Evolutionary conservation across 2,888 invertebrate genomes (phyloP), one percentile per base, ranked within the genome.

Genomic region (Patella ulyssiponensis): DNA sequence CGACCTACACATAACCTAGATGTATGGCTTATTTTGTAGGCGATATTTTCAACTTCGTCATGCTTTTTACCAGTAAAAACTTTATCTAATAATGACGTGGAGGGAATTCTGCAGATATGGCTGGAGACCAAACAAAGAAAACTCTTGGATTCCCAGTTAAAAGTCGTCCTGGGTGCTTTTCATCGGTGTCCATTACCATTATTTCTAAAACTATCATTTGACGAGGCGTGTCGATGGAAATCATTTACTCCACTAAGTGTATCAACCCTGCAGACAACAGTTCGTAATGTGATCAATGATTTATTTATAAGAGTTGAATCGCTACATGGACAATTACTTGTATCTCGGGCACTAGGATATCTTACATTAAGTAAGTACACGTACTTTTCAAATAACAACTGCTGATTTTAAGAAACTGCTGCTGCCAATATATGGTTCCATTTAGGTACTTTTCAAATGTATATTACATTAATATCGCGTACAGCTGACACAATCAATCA

Each of bases 121-220:
- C 80, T 89, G 9, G 51, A 76, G 1, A 53, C 76, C 12, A 83
- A 82, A 51, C 54, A 83, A 9, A 81, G 89, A 15, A 81, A 80
- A 23, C 81, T 90, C 58, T 87, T 88, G 23, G 12, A 71, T 5
- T 76, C 70, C 2, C 90, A 90, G 80, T 81, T 82, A 20, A 54
- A 80, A 4, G 74, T 82, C 2, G 78, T 90, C 15, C 52, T 85
- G 17, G 64, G 79, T 0, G 82, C 86, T 1, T 87, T 87, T 75
- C 77, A 81, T 9, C 77, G 84, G 15, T 87, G 88, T 70, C 87
- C 90, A 0, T 69, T 88, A 9, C 89, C 90, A 12, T 81, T 90
- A 27, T 88, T 83, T 79, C 80, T 89, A 54, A 89, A 89, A 78
- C 83, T 90, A n/a, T 83, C 87, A 9, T 87, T 89, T 78, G 89